Base-by-base conservation (phyloP, 2,888 invertebrate species). In the Bruchidius siliquastri region DNA sequence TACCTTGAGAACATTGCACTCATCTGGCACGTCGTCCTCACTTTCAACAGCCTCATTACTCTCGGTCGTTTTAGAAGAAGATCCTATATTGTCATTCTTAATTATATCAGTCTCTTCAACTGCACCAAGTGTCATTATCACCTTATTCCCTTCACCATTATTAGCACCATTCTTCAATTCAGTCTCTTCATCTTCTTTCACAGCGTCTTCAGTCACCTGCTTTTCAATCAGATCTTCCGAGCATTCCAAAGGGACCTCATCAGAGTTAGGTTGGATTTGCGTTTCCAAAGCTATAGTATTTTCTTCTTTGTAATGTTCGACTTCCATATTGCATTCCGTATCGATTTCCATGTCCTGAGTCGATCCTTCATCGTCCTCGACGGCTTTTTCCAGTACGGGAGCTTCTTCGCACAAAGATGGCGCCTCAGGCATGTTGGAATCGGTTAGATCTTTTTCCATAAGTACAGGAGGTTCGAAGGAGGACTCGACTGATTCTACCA, bases 1-100 rank as follows among this genome's bases (percentile, higher is more conserved):
- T 77, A 80, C 80, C 76, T 80, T 89, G 0, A 95, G 84, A 69
- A 95, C 92, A 71, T 90, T 91, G 80, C 94, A 94, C 82, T 95
- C 95, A 26, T 83, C 82, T 3, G 82, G 83, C 71, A 82, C 68
- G 20, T 68, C 68, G 8, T 22, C 22, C 8, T 21, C 68, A 20
- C 22, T 68, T 20, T 21, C 68, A 21, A 21, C 22, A 21, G 68
- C 22, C 22, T 68, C 68, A 21, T 68, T 68, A 68, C 20, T 68
- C 20, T 68, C 68, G 20, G 21, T 68, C 21, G 8, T 68, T 68
- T 68, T 22, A 21, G 68, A 68, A 68, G 13, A 68, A 13, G 68
- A 3, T 10, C 68, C 21, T 68, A 22, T 21, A 13, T 13, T 49
- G 49, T 49, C 49, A 1, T 49, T 13, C 18, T 49, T 49, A 49